Evolutionary conservation across 2,113 vertebrate genomes (phyloP), one percentile per base, ranked within the genome.

Genomic region (Austrofundulus limnaeus): DNA sequence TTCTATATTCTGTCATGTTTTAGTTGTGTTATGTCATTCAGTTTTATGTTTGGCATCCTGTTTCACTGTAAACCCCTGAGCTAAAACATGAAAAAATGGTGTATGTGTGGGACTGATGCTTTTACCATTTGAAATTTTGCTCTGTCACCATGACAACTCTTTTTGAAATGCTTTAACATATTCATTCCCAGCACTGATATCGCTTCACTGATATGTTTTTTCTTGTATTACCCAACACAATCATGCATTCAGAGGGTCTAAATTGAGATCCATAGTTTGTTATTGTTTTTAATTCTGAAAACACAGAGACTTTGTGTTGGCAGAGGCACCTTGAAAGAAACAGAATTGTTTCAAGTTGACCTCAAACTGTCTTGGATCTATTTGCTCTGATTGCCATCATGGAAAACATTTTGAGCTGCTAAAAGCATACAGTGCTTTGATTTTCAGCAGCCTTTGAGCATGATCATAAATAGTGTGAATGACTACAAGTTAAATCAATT

Each of bases 21-120:
- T 31, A 72, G 47, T 46, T 65, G 50, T 66, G 69, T 80, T 61
- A 54, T 66, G 47, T 34, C 65, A 66, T 80, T 78, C 25, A 54
- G 60, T 65, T 34, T 34, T 34, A 34, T 8, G 31, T 34, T 34
- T 34, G 31, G 31, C 78, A 73, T 70, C 57, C 58, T 23, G 37
- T 23, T 61, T 15, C 49, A 38, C 45, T 42, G 70, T 23, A 28
- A 71, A 72, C 55, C 49, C 47, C 17, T 62, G 61, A 72, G 62
- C 53, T 49, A 21, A 45, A 10, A 51, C 16, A 50, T 67, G 49
- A 42, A 67, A n/a, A 63, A 53, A 34, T 34, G 31, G 31, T 34
- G 31, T 34, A 5, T 34, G 31, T 34, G 31, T 34, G 31, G 31
- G 31, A 34, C 31, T 28, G 28, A 34, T 9, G 31, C 31, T 34